Evolutionary conservation across 1,140 invertebrate species (phyloP).

Genomic region (Diorhabda elongata): DNA sequence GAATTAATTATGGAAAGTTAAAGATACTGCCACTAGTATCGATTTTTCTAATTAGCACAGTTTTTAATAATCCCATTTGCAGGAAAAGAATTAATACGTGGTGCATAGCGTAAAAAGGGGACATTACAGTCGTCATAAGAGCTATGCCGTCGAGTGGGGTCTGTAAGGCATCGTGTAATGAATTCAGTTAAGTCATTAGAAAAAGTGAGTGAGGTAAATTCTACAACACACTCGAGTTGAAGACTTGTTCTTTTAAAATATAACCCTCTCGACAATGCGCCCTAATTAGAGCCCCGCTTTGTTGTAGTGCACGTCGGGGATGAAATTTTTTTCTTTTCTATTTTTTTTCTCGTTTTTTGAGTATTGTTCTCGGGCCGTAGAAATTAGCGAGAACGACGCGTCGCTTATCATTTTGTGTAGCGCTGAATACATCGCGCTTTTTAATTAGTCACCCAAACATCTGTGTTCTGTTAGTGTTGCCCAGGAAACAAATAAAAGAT

Average conservation of each 20-base stretch:
- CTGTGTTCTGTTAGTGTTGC: constrained; percentile 3
- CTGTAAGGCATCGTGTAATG: constrained; percentile 18
- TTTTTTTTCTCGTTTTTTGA: constrained; percentile 26
- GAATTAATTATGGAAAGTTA: too few relatives aligned
- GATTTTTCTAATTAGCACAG: neutral
- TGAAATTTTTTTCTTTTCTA: neutral
- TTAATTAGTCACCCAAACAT: constrained; percentile 32
- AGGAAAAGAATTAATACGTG: neutral
- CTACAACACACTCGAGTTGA: constrained; percentile 24
- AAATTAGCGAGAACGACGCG: constrained; percentile 33
- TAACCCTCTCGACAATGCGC: constrained; percentile 31
- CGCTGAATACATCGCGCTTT: constrained; percentile 31
- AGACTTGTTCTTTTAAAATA: constrained; percentile 30
- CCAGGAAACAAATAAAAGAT: neutral
- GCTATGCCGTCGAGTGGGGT: neutral
- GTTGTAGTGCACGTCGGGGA: constrained; percentile 32
- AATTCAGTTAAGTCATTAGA: constrained; percentile 28
- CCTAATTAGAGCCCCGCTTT: constrained; percentile 40
- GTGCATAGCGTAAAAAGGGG: constrained; percentile 4
- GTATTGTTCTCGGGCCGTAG: constrained; percentile 27
- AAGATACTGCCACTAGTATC: neutral
- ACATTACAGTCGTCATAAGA: constrained; percentile 3
- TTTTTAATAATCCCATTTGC: constrained; percentile 7
- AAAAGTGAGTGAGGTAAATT: constrained; percentile 24
- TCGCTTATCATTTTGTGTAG: constrained; percentile 33